Conservation (phyloP, 2,113 vertebrate genomes). For the Cepphus grylle region DNA sequence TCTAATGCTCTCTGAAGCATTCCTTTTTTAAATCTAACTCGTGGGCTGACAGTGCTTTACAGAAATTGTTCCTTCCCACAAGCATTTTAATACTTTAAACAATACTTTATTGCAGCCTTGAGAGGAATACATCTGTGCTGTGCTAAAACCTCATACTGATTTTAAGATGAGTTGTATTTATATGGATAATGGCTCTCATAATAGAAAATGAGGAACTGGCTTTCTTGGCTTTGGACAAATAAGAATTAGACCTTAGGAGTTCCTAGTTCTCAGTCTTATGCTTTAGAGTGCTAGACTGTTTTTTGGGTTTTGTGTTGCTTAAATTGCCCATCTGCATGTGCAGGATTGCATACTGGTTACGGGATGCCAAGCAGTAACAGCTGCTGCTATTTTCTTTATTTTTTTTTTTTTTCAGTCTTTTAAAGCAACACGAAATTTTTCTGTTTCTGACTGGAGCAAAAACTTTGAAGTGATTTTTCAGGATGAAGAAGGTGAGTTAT, state of each 20-base stretch:
- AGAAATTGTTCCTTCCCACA: conserved; percentile 52
- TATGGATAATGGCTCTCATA: background rate
- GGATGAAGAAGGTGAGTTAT: conserved; percentile 92
- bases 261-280: background rate
- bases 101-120: background rate
- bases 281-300: background rate
- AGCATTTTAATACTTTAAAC: conserved; percentile 39
- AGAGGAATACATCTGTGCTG: background rate
- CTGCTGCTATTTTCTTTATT: background rate
- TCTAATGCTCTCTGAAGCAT: background rate
- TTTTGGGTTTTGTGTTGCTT: background rate
- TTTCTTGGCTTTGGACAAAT: background rate
- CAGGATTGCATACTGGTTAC: background rate
- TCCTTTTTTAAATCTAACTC: background rate
- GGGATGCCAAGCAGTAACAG: background rate
- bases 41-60: conserved; percentile 28
- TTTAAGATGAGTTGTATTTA: background rate
- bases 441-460: conserved; percentile 97
- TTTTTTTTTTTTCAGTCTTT: conserved; percentile 79
- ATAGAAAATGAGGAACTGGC: background rate
- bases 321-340: background rate
- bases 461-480: conserved; percentile 98
- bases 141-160: background rate
- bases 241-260: background rate
- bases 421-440: conserved; percentile 95